Conservation (phyloP, 2,113 vertebrate species). For the Pseudorectes ferrugineus region DNA sequence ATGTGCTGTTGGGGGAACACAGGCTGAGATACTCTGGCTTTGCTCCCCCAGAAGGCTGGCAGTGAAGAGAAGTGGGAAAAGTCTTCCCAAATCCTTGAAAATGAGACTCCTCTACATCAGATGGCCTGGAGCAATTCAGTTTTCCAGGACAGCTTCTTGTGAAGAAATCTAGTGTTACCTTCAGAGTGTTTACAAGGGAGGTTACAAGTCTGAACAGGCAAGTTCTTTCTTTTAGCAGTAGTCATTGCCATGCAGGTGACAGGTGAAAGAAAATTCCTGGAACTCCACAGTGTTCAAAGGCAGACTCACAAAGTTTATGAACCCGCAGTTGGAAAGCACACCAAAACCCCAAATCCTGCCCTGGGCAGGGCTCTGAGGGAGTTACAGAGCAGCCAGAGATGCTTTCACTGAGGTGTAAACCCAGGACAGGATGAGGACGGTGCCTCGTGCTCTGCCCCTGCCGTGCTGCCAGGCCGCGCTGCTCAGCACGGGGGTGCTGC, state of each 20-base stretch:
- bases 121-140: neutral
- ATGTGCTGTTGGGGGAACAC: neutral
- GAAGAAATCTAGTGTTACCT: neutral
- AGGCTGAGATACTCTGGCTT: neutral
- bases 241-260: neutral
- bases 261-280: neutral
- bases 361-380: neutral
- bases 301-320: neutral
- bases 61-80: neutral
- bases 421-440: neutral
- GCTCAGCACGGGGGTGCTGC: neutral
- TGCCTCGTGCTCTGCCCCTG: neutral
- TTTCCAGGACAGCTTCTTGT: neutral
- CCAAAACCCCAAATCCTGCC: neutral
- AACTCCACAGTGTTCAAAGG: neutral
- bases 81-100: constrained; percentile 35
- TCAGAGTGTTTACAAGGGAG: neutral
- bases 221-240: neutral
- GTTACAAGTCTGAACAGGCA: constrained; percentile 7
- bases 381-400: neutral
- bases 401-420: neutral
- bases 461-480: neutral
- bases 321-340: neutral
- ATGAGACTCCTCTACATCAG: neutral
- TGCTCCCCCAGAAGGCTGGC: neutral